Conservation (phyloP, 2,888 invertebrate genomes). For the Electrophaes corylata region DNA sequence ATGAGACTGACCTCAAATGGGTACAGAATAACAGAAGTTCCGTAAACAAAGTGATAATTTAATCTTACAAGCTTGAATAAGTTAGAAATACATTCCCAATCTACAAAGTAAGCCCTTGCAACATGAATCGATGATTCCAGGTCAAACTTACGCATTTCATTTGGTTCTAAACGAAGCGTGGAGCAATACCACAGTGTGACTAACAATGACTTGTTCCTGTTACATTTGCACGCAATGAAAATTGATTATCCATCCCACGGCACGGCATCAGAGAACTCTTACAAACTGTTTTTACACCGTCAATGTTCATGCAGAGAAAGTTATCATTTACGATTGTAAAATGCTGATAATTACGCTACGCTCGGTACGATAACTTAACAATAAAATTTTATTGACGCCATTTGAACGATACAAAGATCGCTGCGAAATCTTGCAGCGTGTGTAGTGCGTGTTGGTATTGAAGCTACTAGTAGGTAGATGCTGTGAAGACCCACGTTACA, state of each 20-base stretch:
- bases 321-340: conserved; percentile 3
- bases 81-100: no score
- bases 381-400: not conserved
- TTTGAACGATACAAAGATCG: not conserved
- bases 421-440: not conserved
- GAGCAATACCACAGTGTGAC: conserved; percentile 6
- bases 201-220: conserved; percentile 10
- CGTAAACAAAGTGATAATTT: no score
- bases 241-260: conserved; percentile 19
- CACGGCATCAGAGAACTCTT: conserved; percentile 17
- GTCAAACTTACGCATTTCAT: not conserved
- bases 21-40: no score
- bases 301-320: conserved; percentile 14
- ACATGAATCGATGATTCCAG: not conserved
- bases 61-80: no score
- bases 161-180: conserved; percentile 5
- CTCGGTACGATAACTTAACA: not conserved
- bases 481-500: not conserved
- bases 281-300: conserved; percentile 13
- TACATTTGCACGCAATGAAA: conserved; percentile 23
- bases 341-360: conserved; percentile 1
- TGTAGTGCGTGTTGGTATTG: not conserved
- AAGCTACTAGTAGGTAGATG: not conserved
- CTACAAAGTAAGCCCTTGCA: not conserved
- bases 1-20: no score